phyloP scores from a whole-genome alignment of 2,888 invertebrate genomes.

The Adelphocoris suturalis region DNA sequence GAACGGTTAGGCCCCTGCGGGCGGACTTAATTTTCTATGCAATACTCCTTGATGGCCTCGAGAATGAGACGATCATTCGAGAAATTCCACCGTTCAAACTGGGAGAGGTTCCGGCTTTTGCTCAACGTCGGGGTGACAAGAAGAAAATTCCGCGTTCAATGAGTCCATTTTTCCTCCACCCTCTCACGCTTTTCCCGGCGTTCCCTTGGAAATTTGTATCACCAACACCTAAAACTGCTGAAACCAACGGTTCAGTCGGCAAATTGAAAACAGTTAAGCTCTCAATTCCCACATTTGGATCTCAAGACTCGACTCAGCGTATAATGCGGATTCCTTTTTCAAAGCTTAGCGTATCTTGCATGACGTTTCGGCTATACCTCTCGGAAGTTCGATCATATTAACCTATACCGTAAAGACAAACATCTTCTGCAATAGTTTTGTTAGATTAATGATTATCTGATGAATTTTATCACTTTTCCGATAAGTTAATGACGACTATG shows the following conservation, averaged over 20 bases:
- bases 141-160: constrained; percentile 22
- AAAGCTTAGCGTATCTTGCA: too few species aligned
- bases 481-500: too few species aligned
- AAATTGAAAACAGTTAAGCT: constrained; percentile 38
- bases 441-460: too few species aligned
- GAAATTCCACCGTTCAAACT: constrained; percentile 30
- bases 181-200: neutral
- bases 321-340: too few species aligned
- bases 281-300: neutral
- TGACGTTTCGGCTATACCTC: too few species aligned
- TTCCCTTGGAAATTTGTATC: neutral
- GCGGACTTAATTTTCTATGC: constrained; percentile 63
- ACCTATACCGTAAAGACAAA: too few species aligned
- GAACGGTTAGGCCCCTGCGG: constrained; percentile 37
- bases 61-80: constrained; percentile 62
- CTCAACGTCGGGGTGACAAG: neutral
- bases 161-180: constrained; percentile 35
- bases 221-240: neutral
- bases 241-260: neutral
- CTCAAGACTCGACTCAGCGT: too few species aligned
- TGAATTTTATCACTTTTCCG: too few species aligned
- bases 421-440: too few species aligned
- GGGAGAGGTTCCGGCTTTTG: neutral
- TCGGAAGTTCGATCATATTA: too few species aligned
- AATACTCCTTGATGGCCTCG: constrained; percentile 62